Conservation (phyloP, 1,140 invertebrate genomes). For the Luehdorfia chinensis region DNA sequence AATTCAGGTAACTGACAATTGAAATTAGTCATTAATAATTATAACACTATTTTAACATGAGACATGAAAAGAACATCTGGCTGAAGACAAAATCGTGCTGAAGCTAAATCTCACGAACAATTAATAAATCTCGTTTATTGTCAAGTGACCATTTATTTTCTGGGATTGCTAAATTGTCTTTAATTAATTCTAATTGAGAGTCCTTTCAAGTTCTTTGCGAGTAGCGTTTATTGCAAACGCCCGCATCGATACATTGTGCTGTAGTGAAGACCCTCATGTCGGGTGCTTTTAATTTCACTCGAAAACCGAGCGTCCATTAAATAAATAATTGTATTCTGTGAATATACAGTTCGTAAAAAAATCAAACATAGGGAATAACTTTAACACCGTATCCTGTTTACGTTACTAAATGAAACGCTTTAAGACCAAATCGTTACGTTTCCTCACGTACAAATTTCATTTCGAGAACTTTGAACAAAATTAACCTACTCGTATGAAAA, state of each 20-base stretch:
- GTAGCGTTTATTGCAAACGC: constrained; percentile 59
- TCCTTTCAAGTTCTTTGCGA: constrained; percentile 56
- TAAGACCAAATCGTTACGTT: constrained; percentile 39
- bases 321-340: constrained; percentile 31
- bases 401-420: constrained; percentile 25
- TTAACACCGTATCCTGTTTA: constrained; percentile 33
- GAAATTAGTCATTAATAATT: too few relatives aligned
- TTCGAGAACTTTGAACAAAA: constrained; percentile 36
- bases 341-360: constrained; percentile 12
- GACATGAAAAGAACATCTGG: too few relatives aligned
- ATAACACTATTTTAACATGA: too few relatives aligned
- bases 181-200: constrained; percentile 74
- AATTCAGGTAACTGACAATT: too few relatives aligned
- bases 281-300: constrained; percentile 42
- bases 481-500: constrained; percentile 36
- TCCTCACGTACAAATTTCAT: constrained; percentile 29
- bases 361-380: constrained; percentile 21
- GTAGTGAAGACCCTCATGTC: constrained; percentile 48
- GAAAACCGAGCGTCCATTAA: constrained; percentile 36
- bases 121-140: constrained; percentile 70
- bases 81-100: constrained; percentile 14
- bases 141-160: constrained; percentile 64
- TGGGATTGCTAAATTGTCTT: constrained; percentile 72
- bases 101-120: constrained; percentile 51
- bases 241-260: constrained; percentile 51